phyloP scores from a whole-genome alignment of 2,888 invertebrate genomes.

The Arenicola marina region DNA sequence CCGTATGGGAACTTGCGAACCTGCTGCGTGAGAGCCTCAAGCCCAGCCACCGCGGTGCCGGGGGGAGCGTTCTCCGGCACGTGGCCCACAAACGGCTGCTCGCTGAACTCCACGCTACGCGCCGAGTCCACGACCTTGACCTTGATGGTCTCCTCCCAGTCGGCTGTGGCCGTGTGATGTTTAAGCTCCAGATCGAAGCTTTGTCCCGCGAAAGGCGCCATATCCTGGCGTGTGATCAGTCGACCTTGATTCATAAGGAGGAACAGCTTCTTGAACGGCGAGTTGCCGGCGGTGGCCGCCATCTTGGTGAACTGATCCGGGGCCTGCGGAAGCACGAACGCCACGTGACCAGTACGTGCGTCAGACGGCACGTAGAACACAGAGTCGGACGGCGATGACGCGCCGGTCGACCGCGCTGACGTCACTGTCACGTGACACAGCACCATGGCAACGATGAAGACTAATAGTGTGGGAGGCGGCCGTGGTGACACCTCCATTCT shows the following conservation, averaged over 20 bases:
- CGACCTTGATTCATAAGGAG: background rate
- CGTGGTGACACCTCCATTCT: too few relatives aligned
- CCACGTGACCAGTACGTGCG: too few relatives aligned
- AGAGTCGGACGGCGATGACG: too few relatives aligned
- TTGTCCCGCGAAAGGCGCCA: background rate
- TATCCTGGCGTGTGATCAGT: background rate
- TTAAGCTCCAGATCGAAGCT: background rate
- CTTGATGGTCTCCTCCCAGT: background rate
- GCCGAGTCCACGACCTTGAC: background rate
- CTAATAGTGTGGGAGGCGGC: too few relatives aligned
- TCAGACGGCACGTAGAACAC: too few relatives aligned
- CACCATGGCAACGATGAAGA: too few relatives aligned
- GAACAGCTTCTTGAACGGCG: too few relatives aligned
- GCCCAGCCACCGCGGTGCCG: background rate
- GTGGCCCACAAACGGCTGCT: conserved; percentile 1
- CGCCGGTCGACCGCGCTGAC: too few relatives aligned
- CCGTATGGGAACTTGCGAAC: background rate
- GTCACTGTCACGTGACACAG: too few relatives aligned
- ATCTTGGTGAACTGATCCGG: too few relatives aligned
- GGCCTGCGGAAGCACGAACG: too few relatives aligned
- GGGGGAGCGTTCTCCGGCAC: background rate
- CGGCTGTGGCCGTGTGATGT: background rate
- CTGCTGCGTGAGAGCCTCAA: background rate
- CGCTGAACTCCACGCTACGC: background rate
- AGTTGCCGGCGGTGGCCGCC: too few relatives aligned